A percentile compares a stretch with the other conserved stretches of the same genome.
Evolutionary conservation across 2,888 invertebrate species (phyloP).

Genomic region (Hirtodrosophila alboralis): DNA sequence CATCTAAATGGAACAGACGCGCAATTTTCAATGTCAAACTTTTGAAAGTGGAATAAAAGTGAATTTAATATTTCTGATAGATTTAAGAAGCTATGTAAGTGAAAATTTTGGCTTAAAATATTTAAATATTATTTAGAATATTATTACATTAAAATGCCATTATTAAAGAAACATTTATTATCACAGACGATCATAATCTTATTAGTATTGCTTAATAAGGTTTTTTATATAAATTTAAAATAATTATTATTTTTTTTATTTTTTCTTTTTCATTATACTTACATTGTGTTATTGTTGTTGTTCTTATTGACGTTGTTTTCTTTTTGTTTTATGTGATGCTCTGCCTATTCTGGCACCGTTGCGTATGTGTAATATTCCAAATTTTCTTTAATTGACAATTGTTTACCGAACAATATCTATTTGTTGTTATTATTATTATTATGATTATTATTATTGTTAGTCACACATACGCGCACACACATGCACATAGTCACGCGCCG

Average conservation of each 20-base stretch:
- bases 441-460: conserved; percentile 45
- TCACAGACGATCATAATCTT: too few species aligned
- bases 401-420: conserved; percentile 20
- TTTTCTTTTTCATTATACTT: conserved; percentile 37
- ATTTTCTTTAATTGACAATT: conserved; percentile 62
- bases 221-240: too few species aligned
- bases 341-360: conserved; percentile 17
- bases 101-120: too few species aligned
- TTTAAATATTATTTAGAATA: too few species aligned
- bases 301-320: conserved; percentile 11
- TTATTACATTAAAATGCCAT: too few species aligned
- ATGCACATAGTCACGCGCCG: conserved; percentile 29
- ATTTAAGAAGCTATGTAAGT: too few species aligned
- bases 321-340: not conserved
- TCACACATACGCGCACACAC: conserved; percentile 31
- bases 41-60: not conserved
- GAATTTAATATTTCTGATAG: too few species aligned
- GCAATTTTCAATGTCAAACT: conserved; percentile 14
- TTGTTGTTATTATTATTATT: conserved; percentile 31
- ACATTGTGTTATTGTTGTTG: conserved; percentile 57
- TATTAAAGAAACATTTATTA: not conserved
- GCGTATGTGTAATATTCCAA: conserved; percentile 45
- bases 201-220: too few species aligned
- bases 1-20: conserved; percentile 24
- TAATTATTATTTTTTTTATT: too few species aligned